Evolutionary conservation across 2,888 invertebrate genomes (phyloP).

Genomic region (Limnephilus lunatus): DNA sequence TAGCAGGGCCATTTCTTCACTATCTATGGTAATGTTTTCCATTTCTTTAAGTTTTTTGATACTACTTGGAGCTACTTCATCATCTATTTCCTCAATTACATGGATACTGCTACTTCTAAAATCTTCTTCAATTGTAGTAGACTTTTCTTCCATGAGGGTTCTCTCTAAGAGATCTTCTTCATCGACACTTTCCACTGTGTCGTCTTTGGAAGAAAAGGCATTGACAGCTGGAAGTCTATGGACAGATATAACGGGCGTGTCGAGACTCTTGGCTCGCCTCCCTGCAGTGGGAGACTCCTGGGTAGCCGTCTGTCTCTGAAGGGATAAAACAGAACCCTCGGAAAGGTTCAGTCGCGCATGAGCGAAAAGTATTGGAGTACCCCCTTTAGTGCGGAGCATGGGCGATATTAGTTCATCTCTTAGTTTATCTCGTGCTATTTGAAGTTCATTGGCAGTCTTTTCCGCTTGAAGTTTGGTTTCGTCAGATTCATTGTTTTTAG

Average conservation of each 20-base stretch:
- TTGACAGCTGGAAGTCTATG: conserved; percentile 89
- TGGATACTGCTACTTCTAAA: conserved; percentile 67
- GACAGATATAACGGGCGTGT: conserved; percentile 89
- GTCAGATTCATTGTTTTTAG: conserved; percentile 58
- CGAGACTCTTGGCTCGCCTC: conserved; percentile 89
- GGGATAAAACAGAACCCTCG: conserved; percentile 88
- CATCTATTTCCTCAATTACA: conserved; percentile 77
- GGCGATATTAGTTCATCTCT: conserved; percentile 85
- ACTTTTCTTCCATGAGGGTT: conserved; percentile 74
- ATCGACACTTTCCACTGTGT: conserved; percentile 88
- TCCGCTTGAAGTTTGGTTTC: conserved; percentile 62
- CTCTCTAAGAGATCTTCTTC: conserved; percentile 82
- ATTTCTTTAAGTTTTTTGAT: conserved; percentile 70
- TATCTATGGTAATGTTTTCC: conserved; percentile 77
- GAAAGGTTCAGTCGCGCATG: conserved; percentile 88
- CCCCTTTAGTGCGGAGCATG: conserved; percentile 83
- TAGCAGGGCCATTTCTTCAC: conserved; percentile 77
- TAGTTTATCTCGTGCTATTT: conserved; percentile 75
- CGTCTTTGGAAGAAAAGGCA: conserved; percentile 92
- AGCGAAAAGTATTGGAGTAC: conserved; percentile 87
- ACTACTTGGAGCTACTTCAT: conserved; percentile 71
- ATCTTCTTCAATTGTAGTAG: conserved; percentile 66
- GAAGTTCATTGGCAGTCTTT: conserved; percentile 61
- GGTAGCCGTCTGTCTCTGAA: conserved; percentile 87
- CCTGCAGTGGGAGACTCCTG: conserved; percentile 86